A percentile compares a stretch with the other conserved stretches of the same genome.
These are phyloP conservation scores for Cyprinodon brontotheroides DNA, from an alignment of 2,113 vertebrate species.

Conservation along the genomic window DNA sequence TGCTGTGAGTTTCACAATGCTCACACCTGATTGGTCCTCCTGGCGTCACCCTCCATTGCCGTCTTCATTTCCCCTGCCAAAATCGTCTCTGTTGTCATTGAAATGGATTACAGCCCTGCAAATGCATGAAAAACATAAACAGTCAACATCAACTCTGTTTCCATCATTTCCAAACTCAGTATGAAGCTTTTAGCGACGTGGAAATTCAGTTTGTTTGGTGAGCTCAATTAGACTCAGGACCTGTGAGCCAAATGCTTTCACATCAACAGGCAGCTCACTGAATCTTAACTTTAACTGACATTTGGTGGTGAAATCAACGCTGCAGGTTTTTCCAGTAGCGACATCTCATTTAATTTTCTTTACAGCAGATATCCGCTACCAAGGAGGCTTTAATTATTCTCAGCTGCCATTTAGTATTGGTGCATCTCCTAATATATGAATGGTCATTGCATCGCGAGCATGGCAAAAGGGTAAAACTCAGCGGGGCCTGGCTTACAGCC, in stretches of 20 bases:
- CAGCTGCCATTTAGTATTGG: slow-evolving; percentile 2
- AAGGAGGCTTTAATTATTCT: slow-evolving; percentile 26
- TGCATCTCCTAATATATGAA: slow-evolving; percentile 9
- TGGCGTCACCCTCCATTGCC: slow-evolving; percentile 75
- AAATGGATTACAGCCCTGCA: slow-evolving; percentile 74
- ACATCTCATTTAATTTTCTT: slow-evolving; percentile 15
- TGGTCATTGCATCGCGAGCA: slow-evolving; percentile 26
- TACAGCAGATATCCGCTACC: slow-evolving; percentile 7
- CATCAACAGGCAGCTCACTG: neutral
- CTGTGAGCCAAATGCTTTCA: slow-evolving; percentile 13
- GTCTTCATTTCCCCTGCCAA: slow-evolving; percentile 73
- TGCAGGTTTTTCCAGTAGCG: neutral
- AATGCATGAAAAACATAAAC: slow-evolving; percentile 51
- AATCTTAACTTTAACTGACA: slow-evolving; percentile 20
- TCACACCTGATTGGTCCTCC: slow-evolving; percentile 76
- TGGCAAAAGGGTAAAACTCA: slow-evolving; percentile 15
- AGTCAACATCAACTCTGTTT: slow-evolving; percentile 51
- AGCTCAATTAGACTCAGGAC: slow-evolving; percentile 21
- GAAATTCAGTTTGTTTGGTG: slow-evolving; percentile 14
- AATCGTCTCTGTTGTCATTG: slow-evolving; percentile 78
- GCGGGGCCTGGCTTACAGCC: slow-evolving; percentile 46
- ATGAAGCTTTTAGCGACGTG: slow-evolving; percentile 22
- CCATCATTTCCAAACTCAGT: slow-evolving; percentile 9
- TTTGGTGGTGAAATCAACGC: slow-evolving; percentile 1
- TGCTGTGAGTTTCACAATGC: slow-evolving; percentile 41